A percentile compares a stretch with the other conserved stretches of the same genome.
Evolutionary conservation across 2,113 vertebrate species (phyloP).

Genomic region (Dromiciops gliroides): DNA sequence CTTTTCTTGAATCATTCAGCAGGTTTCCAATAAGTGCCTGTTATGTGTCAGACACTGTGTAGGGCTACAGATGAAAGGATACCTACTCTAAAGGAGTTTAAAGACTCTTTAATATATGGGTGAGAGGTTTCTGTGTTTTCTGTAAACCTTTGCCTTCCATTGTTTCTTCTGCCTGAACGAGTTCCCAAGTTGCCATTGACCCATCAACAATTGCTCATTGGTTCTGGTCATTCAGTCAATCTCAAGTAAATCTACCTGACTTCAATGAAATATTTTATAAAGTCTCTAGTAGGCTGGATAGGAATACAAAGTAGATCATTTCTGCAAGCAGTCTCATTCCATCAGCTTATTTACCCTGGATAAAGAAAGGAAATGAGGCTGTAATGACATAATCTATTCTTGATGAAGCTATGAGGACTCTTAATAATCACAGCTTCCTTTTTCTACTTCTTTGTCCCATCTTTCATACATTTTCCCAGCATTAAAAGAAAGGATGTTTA

Average conservation of each 20-base stretch:
- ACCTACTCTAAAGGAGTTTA: too few species aligned
- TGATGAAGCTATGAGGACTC: background rate
- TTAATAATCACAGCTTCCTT: background rate
- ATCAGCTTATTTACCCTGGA: background rate
- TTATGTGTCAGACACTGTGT: too few species aligned
- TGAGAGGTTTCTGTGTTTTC: background rate
- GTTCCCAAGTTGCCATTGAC: background rate
- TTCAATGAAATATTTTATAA: background rate
- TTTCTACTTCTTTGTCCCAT: background rate
- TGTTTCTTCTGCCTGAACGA: background rate
- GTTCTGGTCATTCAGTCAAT: background rate
- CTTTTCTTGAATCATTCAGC: too few species aligned
- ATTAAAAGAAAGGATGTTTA: background rate
- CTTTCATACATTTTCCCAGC: background rate
- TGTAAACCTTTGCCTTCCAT: background rate
- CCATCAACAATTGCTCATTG: background rate
- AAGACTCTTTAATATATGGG: too few species aligned
- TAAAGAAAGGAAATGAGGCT: background rate
- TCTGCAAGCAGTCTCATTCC: background rate
- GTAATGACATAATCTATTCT: background rate
- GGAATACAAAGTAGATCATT: background rate
- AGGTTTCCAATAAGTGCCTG: too few species aligned
- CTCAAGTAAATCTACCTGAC: background rate
- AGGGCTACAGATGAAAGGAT: too few species aligned
- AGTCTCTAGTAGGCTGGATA: background rate